These are phyloP conservation scores for Cardiocondyla obscurior DNA, from an alignment of 1,140 invertebrate species.

Conservation along the genomic window DNA sequence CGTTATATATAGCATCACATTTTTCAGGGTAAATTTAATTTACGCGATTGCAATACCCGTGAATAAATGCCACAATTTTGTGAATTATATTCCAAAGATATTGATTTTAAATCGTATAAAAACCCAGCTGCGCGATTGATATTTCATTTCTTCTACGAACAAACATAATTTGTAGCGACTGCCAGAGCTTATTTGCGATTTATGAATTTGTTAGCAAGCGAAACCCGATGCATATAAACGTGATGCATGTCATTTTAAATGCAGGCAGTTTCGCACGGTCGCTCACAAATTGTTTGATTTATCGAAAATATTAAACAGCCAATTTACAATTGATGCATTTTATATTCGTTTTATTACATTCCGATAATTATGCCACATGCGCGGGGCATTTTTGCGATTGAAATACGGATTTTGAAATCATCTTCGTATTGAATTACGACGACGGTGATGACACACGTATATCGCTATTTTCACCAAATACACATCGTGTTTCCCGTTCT, in stretches of 20 bases:
- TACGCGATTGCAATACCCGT: neutral
- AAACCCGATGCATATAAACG: neutral
- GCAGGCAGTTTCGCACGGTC: neutral
- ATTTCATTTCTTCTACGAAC: neutral
- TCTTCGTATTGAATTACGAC: neutral
- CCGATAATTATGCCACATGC: neutral
- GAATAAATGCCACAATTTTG: neutral
- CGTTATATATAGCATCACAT: neutral
- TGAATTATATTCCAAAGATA: neutral
- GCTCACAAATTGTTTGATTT: neutral
- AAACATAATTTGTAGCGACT: neutral
- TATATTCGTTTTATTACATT: neutral
- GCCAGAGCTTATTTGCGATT: neutral
- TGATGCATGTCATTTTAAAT: neutral
- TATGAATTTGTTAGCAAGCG: too few relatives aligned
- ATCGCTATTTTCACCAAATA: constrained; percentile 7
- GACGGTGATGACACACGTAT: neutral
- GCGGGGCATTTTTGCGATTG: neutral
- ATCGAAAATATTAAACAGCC: neutral
- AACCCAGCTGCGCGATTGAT: neutral
- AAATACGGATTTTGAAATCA: constrained; percentile 12
- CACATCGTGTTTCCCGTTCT: too few relatives aligned
- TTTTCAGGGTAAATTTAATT: constrained; percentile 8
- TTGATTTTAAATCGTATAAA: neutral
- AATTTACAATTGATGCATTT: constrained; percentile 5